Evolutionary conservation across 2,113 vertebrate species (phyloP), one percentile per base, ranked within the genome.

Genomic region (Lophotis ruficrista): DNA sequence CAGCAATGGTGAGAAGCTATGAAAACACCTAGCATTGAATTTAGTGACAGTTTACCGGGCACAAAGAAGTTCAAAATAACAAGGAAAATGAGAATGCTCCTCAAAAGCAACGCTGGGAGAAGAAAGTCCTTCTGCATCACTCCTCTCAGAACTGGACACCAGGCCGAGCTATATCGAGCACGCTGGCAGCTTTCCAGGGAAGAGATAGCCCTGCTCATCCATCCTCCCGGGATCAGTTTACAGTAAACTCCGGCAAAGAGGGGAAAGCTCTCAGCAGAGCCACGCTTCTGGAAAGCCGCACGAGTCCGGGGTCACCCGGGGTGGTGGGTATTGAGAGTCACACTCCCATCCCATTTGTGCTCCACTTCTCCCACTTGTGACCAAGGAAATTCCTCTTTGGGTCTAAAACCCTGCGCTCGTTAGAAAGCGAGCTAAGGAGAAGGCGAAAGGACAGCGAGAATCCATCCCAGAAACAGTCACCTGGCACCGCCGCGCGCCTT

Each of bases 161-260:
- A 65, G 69, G 64, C 53, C 0, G 4, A 86, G 72, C 97, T 95
- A 87, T 81, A 88, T 15, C 95, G 97, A 97, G 94, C 95, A 82
- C 27, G 3, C 28, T n/a, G 60, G 76, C 89, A 71, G 12, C 86
- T 94, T 61, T 45, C 79, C 92, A 68, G 68, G 10, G 37, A 90
- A 89, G 83, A 89, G 73, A 76, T 8, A 87, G 94, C 80, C 87
- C 93, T 17, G 12, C 54, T 95, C 92, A 69, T 77, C 75, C 70
- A 43, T 43, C 41, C 41, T 94, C 62, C 68, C 7, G 25, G 79
- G 68, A 96, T 97, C 96, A n/a, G 77, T 90, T 98, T 93, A 92
- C 97, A 95, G 16, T 38, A 54, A 93, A 43, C 72, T 73, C 83
- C 18, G 7, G 41, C 0, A 4, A 53, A 47, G 51, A 12, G 31